phyloP scores from a whole-genome alignment of 2,797 vertebrate species.

The Pseudopleuronectes americanus region DNA sequence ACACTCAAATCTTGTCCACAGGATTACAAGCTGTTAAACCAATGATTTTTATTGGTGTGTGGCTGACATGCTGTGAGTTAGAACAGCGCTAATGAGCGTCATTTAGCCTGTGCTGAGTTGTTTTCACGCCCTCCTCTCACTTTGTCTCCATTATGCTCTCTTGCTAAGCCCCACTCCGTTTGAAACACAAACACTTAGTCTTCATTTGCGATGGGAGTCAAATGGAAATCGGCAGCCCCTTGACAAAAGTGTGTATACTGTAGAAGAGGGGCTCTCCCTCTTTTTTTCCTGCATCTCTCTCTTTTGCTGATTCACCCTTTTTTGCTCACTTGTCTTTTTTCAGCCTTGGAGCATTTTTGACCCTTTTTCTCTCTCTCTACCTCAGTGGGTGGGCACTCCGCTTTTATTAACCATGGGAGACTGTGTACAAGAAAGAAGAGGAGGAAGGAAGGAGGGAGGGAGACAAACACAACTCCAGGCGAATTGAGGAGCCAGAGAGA shows the following conservation, averaged over 20 bases:
- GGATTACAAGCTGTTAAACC: constrained; percentile 9
- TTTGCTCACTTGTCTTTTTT: constrained; percentile 18
- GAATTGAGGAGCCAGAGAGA: constrained; percentile 27
- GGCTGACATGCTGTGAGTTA: constrained; percentile 6
- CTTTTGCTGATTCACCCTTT: constrained; percentile 13
- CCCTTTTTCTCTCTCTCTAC: constrained; percentile 3
- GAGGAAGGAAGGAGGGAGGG: background rate
- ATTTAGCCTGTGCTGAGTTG: constrained; percentile 27
- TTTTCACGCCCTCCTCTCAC: constrained; percentile 17
- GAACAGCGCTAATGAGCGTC: constrained; percentile 41
- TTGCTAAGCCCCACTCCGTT: constrained; percentile 42
- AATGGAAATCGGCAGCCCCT: constrained; percentile 31
- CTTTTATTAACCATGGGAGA: constrained; percentile 69
- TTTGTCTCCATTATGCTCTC: constrained; percentile 35
- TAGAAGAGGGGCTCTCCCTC: constrained; percentile 15
- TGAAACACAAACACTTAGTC: constrained; percentile 46
- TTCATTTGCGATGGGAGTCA: constrained; percentile 38
- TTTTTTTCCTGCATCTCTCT: constrained; percentile 6
- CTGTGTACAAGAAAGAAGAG: constrained; percentile 30
- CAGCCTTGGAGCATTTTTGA: constrained; percentile 19
- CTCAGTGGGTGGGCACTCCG: constrained; percentile 60
- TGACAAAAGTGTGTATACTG: constrained; percentile 22
- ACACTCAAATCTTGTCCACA: background rate
- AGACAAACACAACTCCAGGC: constrained; percentile 23
- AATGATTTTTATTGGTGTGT: constrained; percentile 10